Conservation (phyloP, 1,140 invertebrate genomes). For the Araneus ventricosus region DNA sequence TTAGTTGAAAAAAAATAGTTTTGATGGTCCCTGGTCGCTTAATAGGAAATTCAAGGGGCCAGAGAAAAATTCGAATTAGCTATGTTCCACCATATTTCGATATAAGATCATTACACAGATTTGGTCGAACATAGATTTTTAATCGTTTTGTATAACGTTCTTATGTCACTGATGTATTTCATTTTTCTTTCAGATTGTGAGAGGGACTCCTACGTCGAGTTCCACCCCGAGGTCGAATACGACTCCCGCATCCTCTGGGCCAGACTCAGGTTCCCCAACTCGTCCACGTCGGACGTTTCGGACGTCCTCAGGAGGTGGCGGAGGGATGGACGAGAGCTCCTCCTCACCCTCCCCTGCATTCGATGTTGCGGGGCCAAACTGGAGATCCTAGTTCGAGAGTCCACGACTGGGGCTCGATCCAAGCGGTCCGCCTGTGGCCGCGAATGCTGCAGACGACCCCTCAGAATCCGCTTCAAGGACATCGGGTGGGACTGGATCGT, state of each 20-base stretch:
- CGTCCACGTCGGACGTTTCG: not conserved
- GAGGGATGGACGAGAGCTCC: not conserved
- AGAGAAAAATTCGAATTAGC: too few species aligned
- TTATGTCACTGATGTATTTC: not conserved
- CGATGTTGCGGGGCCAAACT: conserved; percentile 1
- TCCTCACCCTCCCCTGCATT: not conserved
- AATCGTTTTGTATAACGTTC: too few species aligned
- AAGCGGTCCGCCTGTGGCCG: not conserved
- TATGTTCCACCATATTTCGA: too few species aligned
- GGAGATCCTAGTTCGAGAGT: not conserved
- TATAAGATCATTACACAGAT: too few species aligned
- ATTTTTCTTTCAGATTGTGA: not conserved
- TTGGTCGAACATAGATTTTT: too few species aligned
- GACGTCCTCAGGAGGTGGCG: not conserved
- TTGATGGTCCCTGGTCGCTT: too few species aligned
- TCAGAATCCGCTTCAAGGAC: conserved; percentile 86
- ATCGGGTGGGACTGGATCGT: conserved; percentile 87
- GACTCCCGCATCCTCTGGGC: not conserved
- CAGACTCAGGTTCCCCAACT: conserved; percentile 26
- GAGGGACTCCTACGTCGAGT: not conserved
- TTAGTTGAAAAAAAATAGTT: too few species aligned
- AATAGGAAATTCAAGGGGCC: too few species aligned
- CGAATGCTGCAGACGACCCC: conserved; percentile 84
- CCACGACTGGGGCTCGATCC: not conserved
- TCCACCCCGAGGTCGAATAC: not conserved